Evolutionary conservation across 2,797 vertebrate species (phyloP), one percentile per base, ranked within the genome.

Genomic region (Fringilla coelebs): DNA sequence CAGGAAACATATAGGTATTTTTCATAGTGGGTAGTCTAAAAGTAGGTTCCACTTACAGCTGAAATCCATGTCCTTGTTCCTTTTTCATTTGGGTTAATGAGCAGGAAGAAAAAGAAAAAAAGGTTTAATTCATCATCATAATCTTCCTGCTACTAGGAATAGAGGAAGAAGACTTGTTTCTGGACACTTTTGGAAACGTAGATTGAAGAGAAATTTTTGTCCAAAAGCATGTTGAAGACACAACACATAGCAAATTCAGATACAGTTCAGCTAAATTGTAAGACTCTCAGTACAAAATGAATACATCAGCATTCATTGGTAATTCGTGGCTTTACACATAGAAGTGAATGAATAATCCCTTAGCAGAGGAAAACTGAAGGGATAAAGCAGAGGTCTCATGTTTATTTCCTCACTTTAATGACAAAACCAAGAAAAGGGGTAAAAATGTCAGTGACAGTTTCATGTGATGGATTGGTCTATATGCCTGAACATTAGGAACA

Each of bases 381-480:
- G 38, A 46, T 74, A 90, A 94, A 89, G 63, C 25, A 85, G 11
- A 17, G 52, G 48, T 82, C 45, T 65, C 26, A 16, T 96, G 88
- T 91, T 96, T 94, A 91, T 93, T 93, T 96, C 94, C 78, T 72
- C 61, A 51, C 49, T 90, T 76, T 82, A 91, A 90, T 88, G 88
- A 76, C 71, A 91, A 77, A 90, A 94, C 18, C 65, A 87, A 85
- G 74, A 79, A 88, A 90, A 91, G 26, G 38, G 34, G 31, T 71
- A 91, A 49, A 88, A 94, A 79, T 93, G 91, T 82, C 93, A 89
- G 73, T 91, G 88, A 62, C 60, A 79, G 67, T 79, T 96, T 51
- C 13, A 38, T 65, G 65, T 94, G 93, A 96, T 91, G 67, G 88
- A 95, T 97, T 85, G 74, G 58, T 90, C 86, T 94, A 58, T 94